These are phyloP conservation scores for Scrobipalpa atriplicella DNA, from an alignment of 2,888 invertebrate genomes.

Conservation along the genomic window DNA sequence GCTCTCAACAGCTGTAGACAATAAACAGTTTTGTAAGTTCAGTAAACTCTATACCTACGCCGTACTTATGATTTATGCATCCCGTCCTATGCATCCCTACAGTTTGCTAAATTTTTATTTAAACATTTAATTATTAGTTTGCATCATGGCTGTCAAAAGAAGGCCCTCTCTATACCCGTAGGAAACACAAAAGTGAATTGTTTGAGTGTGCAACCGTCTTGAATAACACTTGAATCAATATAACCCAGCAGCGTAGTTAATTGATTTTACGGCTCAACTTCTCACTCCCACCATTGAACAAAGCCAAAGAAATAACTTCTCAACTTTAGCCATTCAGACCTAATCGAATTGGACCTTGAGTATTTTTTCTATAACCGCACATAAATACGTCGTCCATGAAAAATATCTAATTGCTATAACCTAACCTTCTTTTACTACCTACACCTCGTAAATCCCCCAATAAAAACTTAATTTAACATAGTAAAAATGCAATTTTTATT, in stretches of 20 bases:
- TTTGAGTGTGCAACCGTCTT: too few relatives aligned
- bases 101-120: too few relatives aligned
- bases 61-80: too few relatives aligned
- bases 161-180: too few relatives aligned
- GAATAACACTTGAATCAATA: too few relatives aligned
- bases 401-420: slow-evolving; percentile 46
- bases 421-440: slow-evolving; percentile 35
- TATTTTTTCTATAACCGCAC: slow-evolving; percentile 38
- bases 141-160: too few relatives aligned
- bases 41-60: too few relatives aligned
- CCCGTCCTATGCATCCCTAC: too few relatives aligned
- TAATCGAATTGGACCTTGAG: slow-evolving; percentile 35
- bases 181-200: too few relatives aligned
- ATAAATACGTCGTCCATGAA: slow-evolving; percentile 40
- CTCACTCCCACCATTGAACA: not conserved
- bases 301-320: slow-evolving; percentile 16
- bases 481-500: slow-evolving; percentile 77
- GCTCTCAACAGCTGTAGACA: too few relatives aligned
- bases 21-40: too few relatives aligned
- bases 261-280: not conserved
- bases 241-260: not conserved
- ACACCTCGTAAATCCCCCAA: slow-evolving; percentile 64
- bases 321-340: slow-evolving; percentile 28
- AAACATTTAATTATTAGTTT: too few relatives aligned
- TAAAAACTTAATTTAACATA: slow-evolving; percentile 75